Percentiles rank a stretch among this genome's conserved stretches.
Evolutionary conservation across 2,113 vertebrate species (phyloP).

Genomic region (Labeo catla): DNA sequence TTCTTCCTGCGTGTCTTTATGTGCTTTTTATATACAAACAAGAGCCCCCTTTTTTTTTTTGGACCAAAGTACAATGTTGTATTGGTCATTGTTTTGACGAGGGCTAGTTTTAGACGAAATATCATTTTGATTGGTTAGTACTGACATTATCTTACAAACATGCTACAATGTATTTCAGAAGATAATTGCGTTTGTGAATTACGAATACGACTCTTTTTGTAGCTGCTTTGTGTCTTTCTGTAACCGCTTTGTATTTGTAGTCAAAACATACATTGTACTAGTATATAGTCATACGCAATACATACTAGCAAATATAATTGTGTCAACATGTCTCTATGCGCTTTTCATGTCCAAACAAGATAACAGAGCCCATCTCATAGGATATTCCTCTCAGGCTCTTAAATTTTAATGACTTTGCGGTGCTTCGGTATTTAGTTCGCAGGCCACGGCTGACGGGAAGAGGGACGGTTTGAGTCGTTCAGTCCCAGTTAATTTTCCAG

Average conservation of each 20-base stretch:
- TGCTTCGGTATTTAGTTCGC: conserved; percentile 30
- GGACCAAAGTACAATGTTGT: too few relatives aligned
- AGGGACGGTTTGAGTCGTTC: conserved; percentile 47
- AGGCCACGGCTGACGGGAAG: conserved; percentile 41
- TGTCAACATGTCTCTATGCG: neutral
- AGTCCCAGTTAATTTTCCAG: conserved; percentile 69
- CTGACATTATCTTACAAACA: neutral
- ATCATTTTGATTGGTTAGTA: neutral
- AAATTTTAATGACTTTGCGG: conserved; percentile 13
- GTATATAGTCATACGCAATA: neutral
- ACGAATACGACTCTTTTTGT: neutral
- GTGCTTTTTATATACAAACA: conserved; percentile 9
- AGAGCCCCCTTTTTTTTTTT: too few relatives aligned
- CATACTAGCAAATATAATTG: conserved; percentile 22
- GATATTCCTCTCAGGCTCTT: neutral
- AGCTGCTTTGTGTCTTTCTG: neutral
- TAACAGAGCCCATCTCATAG: neutral
- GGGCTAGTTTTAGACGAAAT: neutral
- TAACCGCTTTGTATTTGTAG: neutral
- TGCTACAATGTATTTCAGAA: neutral
- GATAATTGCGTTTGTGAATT: neutral
- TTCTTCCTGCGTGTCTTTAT: neutral
- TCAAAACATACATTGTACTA: neutral
- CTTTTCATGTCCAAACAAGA: conserved; percentile 21
- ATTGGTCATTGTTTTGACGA: neutral